Base-by-base conservation (phyloP, 1,140 invertebrate species). In the Pseudomyrmex concolor region DNA sequence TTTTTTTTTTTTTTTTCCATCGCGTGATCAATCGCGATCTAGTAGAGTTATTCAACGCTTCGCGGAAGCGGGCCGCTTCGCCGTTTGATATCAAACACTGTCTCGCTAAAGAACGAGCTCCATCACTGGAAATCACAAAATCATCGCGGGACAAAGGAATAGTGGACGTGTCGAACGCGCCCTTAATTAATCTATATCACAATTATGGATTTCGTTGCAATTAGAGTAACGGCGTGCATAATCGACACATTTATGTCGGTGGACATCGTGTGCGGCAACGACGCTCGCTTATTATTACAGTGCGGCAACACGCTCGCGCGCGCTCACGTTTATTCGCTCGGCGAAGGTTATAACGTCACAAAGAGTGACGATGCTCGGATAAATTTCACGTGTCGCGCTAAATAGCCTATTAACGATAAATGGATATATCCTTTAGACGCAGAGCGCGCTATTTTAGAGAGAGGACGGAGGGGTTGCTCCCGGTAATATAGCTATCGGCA, bases 401-500 rank as follows among this genome's bases (percentile, higher is more conserved):
- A 87, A 87, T 84, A 87, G 85, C 19, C 76, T 74, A 59, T 59
- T 72, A 70, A 60, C 85, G 82, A 87, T 81, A 76, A 88, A 87
- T 64, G 85, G 67, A 64, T 71, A 84, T 70, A 87, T 70, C 82
- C 86, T 81, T 88, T 87, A 76, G 74, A 82, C 43, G 34, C 34
- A 34, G 34, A 71, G 48, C 9, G 81, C 62, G 54, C 66, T 25
- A 81, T 87, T 88, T 88, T 88, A 88, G 25, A 25, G 34, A 34
- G 4, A 34, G 34, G 34, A 5, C 34, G 34, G 5, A n/a, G 34
- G 34, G 5, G 5, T 5, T 12, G 22, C 74, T 70, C 50, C 76
- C 70, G 83, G 57, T 85, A 78, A 22, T 71, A 55, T 85, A 89
- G 73, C 84, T 89, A 81, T 89, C 82, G 76, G 73, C 48, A 85